Percentiles rank a stretch among this genome's conserved stretches.
These are phyloP conservation scores for Acanthiza pusilla DNA, from an alignment of 2,797 vertebrate species.

Conservation along the genomic window DNA sequence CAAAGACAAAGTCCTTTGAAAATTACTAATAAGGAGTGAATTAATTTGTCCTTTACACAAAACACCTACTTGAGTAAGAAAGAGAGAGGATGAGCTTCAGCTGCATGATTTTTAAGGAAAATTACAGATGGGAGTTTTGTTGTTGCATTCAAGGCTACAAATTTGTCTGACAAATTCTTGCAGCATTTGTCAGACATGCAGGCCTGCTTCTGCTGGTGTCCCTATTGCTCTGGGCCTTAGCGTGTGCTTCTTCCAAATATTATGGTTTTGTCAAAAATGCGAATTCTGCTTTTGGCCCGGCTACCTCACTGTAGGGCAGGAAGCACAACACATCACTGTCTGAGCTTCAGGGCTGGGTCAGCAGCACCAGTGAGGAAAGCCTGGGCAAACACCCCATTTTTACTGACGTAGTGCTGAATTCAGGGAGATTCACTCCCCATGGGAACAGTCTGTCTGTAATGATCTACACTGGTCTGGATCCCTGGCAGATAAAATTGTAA, in stretches of 20 bases:
- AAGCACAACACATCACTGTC: fast-evolving
- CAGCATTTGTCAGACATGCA: neutral
- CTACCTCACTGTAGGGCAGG: fast-evolving
- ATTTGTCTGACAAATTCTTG: neutral
- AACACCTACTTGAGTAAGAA: neutral
- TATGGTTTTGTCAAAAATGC: neutral
- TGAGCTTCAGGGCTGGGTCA: neutral
- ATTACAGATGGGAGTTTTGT: neutral
- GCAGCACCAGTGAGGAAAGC: fast-evolving
- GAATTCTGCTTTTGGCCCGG: neutral
- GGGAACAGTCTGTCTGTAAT: neutral
- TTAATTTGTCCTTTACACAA: neutral
- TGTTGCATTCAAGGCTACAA: neutral
- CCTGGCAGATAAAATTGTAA: neutral
- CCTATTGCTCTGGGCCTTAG: neutral
- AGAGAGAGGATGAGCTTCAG: neutral
- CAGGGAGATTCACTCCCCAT: neutral
- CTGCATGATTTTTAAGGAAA: neutral
- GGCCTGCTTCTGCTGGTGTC: neutral
- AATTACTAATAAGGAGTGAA: neutral
- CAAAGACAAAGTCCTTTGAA: neutral
- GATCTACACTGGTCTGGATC: neutral
- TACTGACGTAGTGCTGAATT: neutral
- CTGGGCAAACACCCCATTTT: neutral
- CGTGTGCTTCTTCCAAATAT: neutral